Percentiles rank a stretch among this genome's conserved stretches.
These are phyloP conservation scores for Acleris laterana DNA, from an alignment of 2,888 invertebrate species.

Conservation along the genomic window DNA sequence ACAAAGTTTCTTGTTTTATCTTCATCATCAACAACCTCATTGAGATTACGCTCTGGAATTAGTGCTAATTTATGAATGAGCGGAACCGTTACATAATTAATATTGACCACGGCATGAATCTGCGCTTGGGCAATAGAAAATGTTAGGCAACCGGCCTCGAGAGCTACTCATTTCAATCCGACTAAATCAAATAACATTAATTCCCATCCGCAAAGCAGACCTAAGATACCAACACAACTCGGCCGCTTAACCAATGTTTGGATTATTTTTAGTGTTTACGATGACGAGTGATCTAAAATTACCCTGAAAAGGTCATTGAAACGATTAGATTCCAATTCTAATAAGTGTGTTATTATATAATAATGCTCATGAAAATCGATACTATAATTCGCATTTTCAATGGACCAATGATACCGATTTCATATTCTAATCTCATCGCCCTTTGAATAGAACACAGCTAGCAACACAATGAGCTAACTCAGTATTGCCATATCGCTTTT, in stretches of 20 bases:
- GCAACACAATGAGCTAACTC: no score
- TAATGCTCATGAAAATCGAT: not conserved
- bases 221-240: slow-evolving; percentile 9
- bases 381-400: not conserved
- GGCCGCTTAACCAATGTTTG: slow-evolving; percentile 16
- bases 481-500: no score
- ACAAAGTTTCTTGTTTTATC: not conserved
- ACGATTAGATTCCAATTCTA: slow-evolving; percentile 18
- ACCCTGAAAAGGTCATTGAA: slow-evolving; percentile 35
- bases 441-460: no score
- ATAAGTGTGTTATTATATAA: not conserved
- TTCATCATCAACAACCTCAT: slow-evolving; percentile 17
- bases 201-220: not conserved
- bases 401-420: no score
- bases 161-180: slow-evolving; percentile 45
- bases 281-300: slow-evolving; percentile 36
- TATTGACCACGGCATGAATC: slow-evolving; percentile 51
- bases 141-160: slow-evolving; percentile 59
- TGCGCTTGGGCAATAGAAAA: slow-evolving; percentile 48
- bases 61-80: slow-evolving; percentile 44
- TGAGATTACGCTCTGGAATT: slow-evolving; percentile 27
- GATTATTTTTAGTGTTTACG: slow-evolving; percentile 37
- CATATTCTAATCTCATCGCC: no score
- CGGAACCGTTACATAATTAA: slow-evolving; percentile 55
- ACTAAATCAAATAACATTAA: slow-evolving; percentile 30